Base-by-base conservation (phyloP, 1,140 invertebrate species). In the Orius insidiosus region DNA sequence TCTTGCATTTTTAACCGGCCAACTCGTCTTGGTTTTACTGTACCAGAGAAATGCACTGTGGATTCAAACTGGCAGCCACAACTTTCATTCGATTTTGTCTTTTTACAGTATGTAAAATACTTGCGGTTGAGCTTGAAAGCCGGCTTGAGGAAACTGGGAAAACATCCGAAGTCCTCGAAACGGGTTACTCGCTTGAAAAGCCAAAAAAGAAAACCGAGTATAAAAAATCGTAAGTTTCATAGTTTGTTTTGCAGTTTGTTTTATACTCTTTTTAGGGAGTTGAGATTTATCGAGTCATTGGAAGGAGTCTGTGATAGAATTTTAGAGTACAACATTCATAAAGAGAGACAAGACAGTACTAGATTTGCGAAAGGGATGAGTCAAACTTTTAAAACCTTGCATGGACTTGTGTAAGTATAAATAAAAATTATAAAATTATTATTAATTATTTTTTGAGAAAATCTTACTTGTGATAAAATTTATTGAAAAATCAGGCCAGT, bases 321-420 rank as follows among this genome's bases (percentile, higher is more conserved):
- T 54, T 63, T 96, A 6, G 73, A 89, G 46, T 97, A 96, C 58
- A 95, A 94, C 58, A 78, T 96, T 52, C 92, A 96, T 57, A 94
- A 95, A 61, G 93, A 97, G 62, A 70, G 89, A 31, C 65, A 71
- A 34, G 92, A 95, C 48, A 93, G 87, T 62, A 80, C 85, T 1
- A 71, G 93, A 56, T 96, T 94, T 69, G 84, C 88, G 6, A 95
- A 92, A 68, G 90, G 90, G 47, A 89, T 90, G 80, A 94, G 88
- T 59, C 82, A 96, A 68, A 97, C 93, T 2, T 95, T 97, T 60
- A 75, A 85, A 65, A 88, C 88, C 4, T 65, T 95, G n/a, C 88
- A 94, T 67, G 83, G 80, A n/a, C 71, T 97, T 33, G 85, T 89
- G 78, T 82, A 72, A 67, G 68, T 53, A 38, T 36, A 24, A 24